Percentiles rank a stretch among this genome's conserved stretches.
phyloP scores from a whole-genome alignment of 2,113 vertebrate species.

The Mohoua ochrocephala region DNA sequence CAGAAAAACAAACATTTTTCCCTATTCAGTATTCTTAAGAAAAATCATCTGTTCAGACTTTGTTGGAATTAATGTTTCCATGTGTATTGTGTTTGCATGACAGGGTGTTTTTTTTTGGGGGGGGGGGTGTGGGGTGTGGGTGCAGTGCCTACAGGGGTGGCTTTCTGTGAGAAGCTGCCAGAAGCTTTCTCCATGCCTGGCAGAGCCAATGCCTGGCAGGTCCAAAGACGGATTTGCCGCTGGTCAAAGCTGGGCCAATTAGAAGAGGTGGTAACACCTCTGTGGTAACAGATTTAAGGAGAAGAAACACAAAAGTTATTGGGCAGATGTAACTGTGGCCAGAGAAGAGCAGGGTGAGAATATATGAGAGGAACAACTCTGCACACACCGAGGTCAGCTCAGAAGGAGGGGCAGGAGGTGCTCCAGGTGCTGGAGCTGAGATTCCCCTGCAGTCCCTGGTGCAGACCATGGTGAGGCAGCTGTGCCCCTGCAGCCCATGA shows the following conservation, averaged over 20 bases:
- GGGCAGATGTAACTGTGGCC: background rate
- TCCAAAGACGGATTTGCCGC: fast-evolving
- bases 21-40: background rate
- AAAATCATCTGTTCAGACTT: background rate
- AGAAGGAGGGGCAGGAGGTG: background rate
- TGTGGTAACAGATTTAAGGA: background rate
- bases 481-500: background rate
- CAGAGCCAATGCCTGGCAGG: background rate
- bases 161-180: background rate
- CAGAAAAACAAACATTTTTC: background rate
- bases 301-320: background rate
- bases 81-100: background rate
- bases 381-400: fast-evolving
- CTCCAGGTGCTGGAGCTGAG: background rate
- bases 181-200: background rate
- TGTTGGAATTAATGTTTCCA: background rate
- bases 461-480: background rate
- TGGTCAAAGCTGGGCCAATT: background rate
- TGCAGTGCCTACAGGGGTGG: background rate
- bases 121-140: too few species aligned
- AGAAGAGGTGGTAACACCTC: background rate
- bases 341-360: background rate
- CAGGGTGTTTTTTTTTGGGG: background rate
- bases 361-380: background rate
- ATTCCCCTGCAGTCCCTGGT: fast-evolving